phyloP scores from a whole-genome alignment of 2,888 invertebrate genomes.

The Drosophila austrosaltans region DNA sequence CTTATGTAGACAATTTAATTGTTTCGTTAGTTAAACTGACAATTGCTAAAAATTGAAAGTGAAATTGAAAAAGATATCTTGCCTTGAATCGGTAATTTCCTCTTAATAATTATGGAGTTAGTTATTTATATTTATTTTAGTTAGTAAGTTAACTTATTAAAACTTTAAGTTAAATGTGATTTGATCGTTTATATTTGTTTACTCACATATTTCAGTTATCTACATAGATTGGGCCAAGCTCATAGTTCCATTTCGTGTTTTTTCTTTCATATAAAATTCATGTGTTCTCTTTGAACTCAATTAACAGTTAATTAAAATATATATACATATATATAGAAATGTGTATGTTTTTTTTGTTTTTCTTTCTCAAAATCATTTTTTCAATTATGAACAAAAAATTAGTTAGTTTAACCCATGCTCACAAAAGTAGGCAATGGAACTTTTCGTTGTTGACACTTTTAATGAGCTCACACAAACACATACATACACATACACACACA shows the following conservation, averaged over 20 bases:
- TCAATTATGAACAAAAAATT: constrained; percentile 55
- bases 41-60: background rate
- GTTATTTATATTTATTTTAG: no score
- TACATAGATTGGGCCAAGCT: no score
- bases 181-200: no score
- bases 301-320: constrained; percentile 5
- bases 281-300: background rate
- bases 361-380: background rate
- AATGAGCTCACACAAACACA: constrained; percentile 61
- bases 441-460: constrained; percentile 55
- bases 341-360: background rate
- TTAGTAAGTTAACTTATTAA: no score
- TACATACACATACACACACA: constrained; percentile 27
- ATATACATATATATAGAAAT: background rate
- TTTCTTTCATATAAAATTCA: background rate
- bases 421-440: constrained; percentile 75
- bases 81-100: background rate
- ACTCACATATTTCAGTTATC: no score
- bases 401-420: constrained; percentile 59
- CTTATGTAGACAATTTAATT: background rate
- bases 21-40: background rate
- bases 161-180: no score
- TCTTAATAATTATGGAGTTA: no score
- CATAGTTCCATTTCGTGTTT: background rate
- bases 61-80: background rate